phyloP scores from a whole-genome alignment of 1,140 invertebrate species.

The Lepidurus apus region DNA sequence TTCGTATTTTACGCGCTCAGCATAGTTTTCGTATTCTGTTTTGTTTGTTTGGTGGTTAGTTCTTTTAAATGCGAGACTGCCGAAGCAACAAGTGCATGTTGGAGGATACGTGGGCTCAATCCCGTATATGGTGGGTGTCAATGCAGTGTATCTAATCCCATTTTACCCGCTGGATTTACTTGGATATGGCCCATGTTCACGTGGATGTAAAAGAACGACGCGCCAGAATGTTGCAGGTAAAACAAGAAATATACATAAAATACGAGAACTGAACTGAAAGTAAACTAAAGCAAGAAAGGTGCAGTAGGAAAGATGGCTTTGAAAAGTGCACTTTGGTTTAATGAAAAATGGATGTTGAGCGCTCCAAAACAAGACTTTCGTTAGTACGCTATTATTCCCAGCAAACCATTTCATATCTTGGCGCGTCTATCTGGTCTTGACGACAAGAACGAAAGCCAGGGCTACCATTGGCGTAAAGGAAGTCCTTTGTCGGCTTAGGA shows the following conservation, averaged over 20 bases:
- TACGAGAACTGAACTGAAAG: too few species aligned
- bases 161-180: neutral
- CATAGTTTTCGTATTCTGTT: too few species aligned
- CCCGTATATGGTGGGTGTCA: neutral
- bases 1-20: too few species aligned
- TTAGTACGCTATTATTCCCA: too few species aligned
- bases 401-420: neutral
- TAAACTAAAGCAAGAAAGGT: too few species aligned
- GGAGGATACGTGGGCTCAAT: neutral
- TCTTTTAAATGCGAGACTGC: too few species aligned
- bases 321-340: too few species aligned
- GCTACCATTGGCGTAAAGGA: neutral
- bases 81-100: conserved; percentile 4
- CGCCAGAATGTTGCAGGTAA: conserved; percentile 32
- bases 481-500: too few species aligned
- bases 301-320: too few species aligned
- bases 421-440: neutral
- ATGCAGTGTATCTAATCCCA: neutral
- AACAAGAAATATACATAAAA: neutral
- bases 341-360: too few species aligned
- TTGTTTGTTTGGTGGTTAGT: too few species aligned
- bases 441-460: neutral
- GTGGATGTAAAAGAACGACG: conserved; percentile 23
- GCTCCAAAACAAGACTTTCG: too few species aligned
- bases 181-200: conserved; percentile 18